Evolutionary conservation across 2,113 vertebrate species (phyloP).

Genomic region (Myrmophylax atrothorax): DNA sequence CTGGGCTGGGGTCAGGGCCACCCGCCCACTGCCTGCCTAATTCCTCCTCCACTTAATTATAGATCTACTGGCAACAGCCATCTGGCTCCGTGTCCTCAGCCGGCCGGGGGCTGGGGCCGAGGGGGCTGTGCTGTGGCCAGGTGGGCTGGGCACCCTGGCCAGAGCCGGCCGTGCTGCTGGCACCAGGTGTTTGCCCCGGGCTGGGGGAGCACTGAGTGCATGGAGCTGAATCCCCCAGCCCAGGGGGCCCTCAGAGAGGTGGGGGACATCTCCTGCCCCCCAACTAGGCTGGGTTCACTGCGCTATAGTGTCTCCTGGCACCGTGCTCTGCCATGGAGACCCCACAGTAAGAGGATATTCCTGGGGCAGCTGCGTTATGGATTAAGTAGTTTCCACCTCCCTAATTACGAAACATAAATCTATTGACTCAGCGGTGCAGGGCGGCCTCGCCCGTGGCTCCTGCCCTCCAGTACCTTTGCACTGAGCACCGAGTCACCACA

Average conservation of each 20-base stretch:
- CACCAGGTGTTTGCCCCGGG: rapidly evolving
- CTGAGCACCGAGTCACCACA: background rate
- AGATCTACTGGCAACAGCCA: slow-evolving; percentile 20
- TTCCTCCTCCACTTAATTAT: slow-evolving; percentile 34
- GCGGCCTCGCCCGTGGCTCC: background rate
- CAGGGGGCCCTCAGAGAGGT: rapidly evolving
- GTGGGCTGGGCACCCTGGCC: background rate
- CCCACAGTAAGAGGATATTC: background rate
- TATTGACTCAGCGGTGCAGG: background rate
- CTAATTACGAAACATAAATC: slow-evolving; percentile 13
- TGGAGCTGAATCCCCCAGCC: rapidly evolving
- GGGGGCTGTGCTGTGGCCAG: background rate
- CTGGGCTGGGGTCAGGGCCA: background rate
- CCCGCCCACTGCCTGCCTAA: background rate
- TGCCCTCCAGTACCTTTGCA: background rate
- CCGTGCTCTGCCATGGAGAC: background rate
- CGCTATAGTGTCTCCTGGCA: rapidly evolving
- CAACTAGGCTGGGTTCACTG: too few species aligned
- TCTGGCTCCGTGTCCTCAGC: slow-evolving; percentile 30
- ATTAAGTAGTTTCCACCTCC: slow-evolving; percentile 34
- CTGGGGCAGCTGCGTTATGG: background rate
- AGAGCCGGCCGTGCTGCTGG: rapidly evolving
- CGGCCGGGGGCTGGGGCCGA: background rate
- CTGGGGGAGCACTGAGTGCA: rapidly evolving
- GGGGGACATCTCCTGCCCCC: background rate